phyloP scores from a whole-genome alignment of 2,888 invertebrate genomes.

The Ophion slaviceki region DNA sequence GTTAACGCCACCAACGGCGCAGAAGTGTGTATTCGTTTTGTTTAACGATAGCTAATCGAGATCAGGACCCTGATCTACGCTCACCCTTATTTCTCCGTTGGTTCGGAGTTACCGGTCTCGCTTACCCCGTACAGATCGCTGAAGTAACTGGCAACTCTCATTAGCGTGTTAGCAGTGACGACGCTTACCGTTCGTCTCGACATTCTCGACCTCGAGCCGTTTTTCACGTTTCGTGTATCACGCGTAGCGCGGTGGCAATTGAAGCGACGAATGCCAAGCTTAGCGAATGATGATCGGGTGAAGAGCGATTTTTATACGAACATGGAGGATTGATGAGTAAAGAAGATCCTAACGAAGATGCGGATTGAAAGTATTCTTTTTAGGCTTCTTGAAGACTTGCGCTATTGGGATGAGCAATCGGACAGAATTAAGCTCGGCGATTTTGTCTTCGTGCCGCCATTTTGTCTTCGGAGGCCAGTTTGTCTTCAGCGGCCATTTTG shows the following conservation, averaged over 20 bases:
- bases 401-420: no score
- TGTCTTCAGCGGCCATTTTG: no score
- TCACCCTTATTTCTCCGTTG: conserved; percentile 53
- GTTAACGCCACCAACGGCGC: conserved; percentile 48
- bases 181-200: not conserved
- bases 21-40: conserved; percentile 59
- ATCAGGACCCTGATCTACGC: conserved; percentile 57
- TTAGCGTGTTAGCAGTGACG: conserved; percentile 45
- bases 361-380: not conserved
- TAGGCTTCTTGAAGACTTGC: not conserved
- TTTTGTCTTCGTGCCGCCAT: not conserved
- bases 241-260: not conserved
- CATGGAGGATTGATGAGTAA: not conserved
- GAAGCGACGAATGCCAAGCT: not conserved
- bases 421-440: no score
- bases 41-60: conserved; percentile 65
- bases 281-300: not conserved
- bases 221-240: not conserved
- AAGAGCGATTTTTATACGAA: not conserved
- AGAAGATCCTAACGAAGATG: not conserved
- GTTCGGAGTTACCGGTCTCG: conserved; percentile 20
- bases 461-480: not conserved
- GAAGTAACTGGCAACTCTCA: conserved; percentile 63
- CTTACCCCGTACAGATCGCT: conserved; percentile 27
- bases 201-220: not conserved